These are phyloP conservation scores for Aegithalos caudatus DNA, from an alignment of 2,113 vertebrate species.

Conservation along the genomic window DNA sequence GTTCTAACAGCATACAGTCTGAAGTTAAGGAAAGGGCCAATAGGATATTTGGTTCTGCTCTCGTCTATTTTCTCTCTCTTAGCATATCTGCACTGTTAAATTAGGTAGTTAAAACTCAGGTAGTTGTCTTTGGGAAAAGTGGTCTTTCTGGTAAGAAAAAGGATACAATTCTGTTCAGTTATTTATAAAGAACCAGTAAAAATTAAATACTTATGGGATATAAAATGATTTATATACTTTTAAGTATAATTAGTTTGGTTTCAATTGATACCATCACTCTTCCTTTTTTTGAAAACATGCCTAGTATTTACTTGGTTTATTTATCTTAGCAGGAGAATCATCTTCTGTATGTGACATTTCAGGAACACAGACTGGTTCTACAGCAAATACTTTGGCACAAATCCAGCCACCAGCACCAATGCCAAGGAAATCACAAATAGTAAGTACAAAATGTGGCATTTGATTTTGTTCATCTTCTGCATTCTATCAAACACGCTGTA, in stretches of 20 bases:
- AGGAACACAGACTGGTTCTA: constrained; percentile 67
- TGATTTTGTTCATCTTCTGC: background rate
- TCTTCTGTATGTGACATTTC: constrained; percentile 56
- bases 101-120: too few species aligned
- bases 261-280: background rate
- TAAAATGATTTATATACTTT: background rate
- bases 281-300: background rate
- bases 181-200: background rate
- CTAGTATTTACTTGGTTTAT: background rate
- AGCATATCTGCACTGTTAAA: background rate
- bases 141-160: background rate
- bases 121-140: background rate
- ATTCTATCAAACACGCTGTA: background rate
- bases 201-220: background rate
- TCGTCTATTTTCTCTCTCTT: background rate
- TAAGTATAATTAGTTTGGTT: background rate
- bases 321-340: constrained; percentile 38
- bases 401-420: constrained; percentile 87
- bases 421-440: constrained; percentile 83
- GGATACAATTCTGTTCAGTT: background rate
- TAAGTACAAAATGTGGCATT: constrained; percentile 59
- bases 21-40: background rate
- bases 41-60: background rate
- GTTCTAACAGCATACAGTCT: background rate
- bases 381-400: constrained; percentile 76